phyloP scores from a whole-genome alignment of 2,797 vertebrate genomes.

The Paratrypauchen microcephalus region DNA sequence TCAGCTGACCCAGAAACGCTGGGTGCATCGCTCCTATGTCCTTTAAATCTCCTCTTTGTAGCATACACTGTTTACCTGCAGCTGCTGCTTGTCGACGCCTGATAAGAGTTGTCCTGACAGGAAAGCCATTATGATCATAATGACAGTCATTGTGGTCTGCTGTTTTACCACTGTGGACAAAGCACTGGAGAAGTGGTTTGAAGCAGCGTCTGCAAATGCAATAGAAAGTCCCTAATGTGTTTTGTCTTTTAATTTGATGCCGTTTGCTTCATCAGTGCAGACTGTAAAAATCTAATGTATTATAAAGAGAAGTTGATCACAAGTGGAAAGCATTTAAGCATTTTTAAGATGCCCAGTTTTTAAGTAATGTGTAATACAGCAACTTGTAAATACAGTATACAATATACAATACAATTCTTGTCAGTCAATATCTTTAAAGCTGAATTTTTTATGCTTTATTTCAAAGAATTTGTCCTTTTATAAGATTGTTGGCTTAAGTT shows the following conservation, averaged over 20 bases:
- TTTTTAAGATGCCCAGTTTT: neutral
- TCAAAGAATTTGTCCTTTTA: no score
- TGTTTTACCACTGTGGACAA: conserved; percentile 57
- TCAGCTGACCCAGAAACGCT: conserved; percentile 50
- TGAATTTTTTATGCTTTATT: no score
- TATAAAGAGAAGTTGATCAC: conserved; percentile 24
- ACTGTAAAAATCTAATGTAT: conserved; percentile 44
- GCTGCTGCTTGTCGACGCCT: conserved; percentile 47
- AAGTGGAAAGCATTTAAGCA: neutral
- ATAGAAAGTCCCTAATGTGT: conserved; percentile 59
- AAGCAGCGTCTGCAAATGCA: conserved; percentile 62
- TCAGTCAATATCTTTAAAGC: neutral
- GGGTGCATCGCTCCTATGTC: conserved; percentile 34
- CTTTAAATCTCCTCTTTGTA: conserved; percentile 32
- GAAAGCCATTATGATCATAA: conserved; percentile 67
- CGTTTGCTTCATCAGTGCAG: conserved; percentile 46
- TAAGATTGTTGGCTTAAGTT: no score
- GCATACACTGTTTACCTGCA: conserved; percentile 59
- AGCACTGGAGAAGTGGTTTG: conserved; percentile 60
- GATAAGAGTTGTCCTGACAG: conserved; percentile 63
- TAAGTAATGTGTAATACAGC: neutral
- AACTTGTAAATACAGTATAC: neutral
- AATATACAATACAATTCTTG: neutral
- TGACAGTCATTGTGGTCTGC: conserved; percentile 65
- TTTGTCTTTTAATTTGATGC: conserved; percentile 54